Base-by-base conservation (phyloP, 2,797 vertebrate species). In the Zenarchopterus dispar region DNA sequence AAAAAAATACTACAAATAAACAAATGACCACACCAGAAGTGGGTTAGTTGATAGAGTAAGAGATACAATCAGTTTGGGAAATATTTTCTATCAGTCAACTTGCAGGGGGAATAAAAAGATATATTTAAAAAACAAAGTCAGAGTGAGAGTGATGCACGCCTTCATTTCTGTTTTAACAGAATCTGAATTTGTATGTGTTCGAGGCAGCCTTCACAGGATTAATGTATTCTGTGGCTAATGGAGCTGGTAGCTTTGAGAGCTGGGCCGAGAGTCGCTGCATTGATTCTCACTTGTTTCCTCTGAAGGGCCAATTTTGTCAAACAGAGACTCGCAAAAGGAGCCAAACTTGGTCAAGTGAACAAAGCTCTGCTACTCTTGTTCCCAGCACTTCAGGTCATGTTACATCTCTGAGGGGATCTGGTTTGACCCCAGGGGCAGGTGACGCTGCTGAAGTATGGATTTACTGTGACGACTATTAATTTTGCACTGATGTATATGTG, bases 271-370 rank as follows among this genome's bases (percentile, higher is more conserved):
- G 86, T 82, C 44, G 51, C 70, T 75, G 87, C 81, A 87, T 87
- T 84, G 75, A 91, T 87, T 86, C 79, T 85, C 84, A 84, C 82
- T 90, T 84, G 90, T 91, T 90, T 87, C 67, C 83, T 90, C 81
- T 91, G 86, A 92, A 92, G 89, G 84, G 86, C 84, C 91, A 93
- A 92, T 93, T 93, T 93, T 84, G 80, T 89, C 82, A 89, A 92
- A 92, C 77, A 84, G 85, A 87, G 73, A 71, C 77, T 80, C 84
- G 84, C 86, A 60, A 85, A 88, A 85, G 84, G 77, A 79, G 74
- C 70, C 16, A 48, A 81, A 78, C 82, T 82, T 73, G 74, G 84
- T 82, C 88, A 90, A 84, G 79, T 75, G 81, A 84, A 80, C 61
- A 70, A 83, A 73, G 69, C 64, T 71, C 73, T 65, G 67, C 75